Evolutionary conservation across 2,797 vertebrate species (phyloP).

Genomic region (Pterois miles): DNA sequence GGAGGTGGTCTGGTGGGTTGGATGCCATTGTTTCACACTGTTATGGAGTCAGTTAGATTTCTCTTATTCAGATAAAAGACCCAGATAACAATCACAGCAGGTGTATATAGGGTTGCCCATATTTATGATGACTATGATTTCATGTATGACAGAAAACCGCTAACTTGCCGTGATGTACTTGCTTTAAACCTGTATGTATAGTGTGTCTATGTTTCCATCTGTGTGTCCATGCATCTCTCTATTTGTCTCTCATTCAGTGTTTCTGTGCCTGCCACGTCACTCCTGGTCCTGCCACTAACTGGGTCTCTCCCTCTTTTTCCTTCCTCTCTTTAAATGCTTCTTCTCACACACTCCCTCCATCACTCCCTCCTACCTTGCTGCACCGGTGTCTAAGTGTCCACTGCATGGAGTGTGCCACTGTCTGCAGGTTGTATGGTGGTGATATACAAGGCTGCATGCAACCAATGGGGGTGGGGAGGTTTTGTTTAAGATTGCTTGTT

Average conservation of each 20-base stretch:
- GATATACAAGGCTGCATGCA: constrained; percentile 63
- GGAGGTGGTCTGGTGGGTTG: neutral
- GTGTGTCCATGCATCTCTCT: constrained; percentile 40
- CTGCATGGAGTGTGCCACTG: constrained; percentile 76
- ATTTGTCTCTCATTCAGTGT: constrained; percentile 52
- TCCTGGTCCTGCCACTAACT: constrained; percentile 75
- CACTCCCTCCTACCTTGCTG: constrained; percentile 42
- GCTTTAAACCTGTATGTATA: constrained; percentile 12
- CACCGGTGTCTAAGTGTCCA: constrained; percentile 69
- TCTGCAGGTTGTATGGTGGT: constrained; percentile 75
- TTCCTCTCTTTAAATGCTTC: constrained; percentile 49
- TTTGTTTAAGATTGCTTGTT: neutral
- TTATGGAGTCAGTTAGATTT: neutral
- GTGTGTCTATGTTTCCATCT: constrained; percentile 53
- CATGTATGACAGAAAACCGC: neutral
- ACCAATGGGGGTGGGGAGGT: neutral
- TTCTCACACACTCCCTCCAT: constrained; percentile 27
- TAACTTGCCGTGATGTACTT: constrained; percentile 2
- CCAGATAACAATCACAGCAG: constrained; percentile 20
- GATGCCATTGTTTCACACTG: neutral
- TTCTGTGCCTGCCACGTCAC: constrained; percentile 72
- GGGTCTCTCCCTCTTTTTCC: constrained; percentile 71
- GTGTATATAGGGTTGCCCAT: neutral
- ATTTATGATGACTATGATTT: neutral
- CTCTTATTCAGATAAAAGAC: neutral